Conservation (phyloP, 2,113 vertebrate species). For the Desmodus rotundus region DNA sequence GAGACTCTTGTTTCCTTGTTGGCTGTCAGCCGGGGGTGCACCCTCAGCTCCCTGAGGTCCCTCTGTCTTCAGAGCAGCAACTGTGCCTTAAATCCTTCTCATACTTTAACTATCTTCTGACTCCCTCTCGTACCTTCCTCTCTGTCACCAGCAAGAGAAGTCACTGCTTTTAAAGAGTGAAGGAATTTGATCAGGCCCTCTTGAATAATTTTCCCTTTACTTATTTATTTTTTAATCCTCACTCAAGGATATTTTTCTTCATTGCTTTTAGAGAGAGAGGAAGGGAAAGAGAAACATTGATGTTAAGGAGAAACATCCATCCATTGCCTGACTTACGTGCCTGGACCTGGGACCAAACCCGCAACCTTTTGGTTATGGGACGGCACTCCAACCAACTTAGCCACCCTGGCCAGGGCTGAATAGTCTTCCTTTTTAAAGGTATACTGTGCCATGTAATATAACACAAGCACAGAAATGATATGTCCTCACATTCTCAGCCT, state of each 20-base stretch:
- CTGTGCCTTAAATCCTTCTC: not conserved
- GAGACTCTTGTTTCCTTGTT: not conserved
- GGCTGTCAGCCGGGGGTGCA: not conserved
- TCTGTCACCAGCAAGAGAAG: not conserved
- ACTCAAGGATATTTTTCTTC: no score
- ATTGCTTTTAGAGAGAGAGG: no score
- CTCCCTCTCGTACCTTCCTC: not conserved
- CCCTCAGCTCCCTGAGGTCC: not conserved
- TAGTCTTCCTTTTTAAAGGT: not conserved
- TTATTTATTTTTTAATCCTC: no score
- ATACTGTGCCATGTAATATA: not conserved
- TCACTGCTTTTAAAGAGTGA: not conserved
- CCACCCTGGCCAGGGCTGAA: no score
- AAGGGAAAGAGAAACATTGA: no score
- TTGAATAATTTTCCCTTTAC: not conserved
- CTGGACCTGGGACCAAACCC: no score
- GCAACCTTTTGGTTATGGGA: no score
- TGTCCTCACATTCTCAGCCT: not conserved
- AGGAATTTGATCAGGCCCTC: not conserved
- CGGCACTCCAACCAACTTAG: no score
- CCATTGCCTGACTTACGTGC: no score
- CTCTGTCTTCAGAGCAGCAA: not conserved
- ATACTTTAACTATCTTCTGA: not conserved
- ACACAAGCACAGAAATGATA: not conserved
- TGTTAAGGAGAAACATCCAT: no score